A percentile compares a stretch with the other conserved stretches of the same genome.
phyloP scores from a whole-genome alignment of 2,797 vertebrate genomes.

The Acanthurus leucopareius region DNA sequence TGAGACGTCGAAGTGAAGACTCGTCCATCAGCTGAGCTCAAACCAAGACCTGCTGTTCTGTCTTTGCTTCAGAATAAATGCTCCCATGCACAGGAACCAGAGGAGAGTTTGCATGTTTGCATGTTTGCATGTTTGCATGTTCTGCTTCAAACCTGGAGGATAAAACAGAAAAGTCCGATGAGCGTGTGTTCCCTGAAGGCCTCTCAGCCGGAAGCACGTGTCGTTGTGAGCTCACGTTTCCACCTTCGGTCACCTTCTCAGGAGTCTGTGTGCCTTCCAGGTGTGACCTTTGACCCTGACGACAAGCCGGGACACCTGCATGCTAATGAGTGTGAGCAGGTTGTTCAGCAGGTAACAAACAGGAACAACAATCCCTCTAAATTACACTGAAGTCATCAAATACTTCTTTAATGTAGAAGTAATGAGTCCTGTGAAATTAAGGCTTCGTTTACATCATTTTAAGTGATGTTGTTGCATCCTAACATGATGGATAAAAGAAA shows the following conservation, averaged over 20 bases:
- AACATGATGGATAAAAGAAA: no score
- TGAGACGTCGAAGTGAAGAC: conserved; percentile 3
- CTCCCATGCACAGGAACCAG: no score
- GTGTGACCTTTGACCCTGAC: background rate
- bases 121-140: no score
- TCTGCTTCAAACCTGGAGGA: background rate
- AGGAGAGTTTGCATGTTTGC: no score
- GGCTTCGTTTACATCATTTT: no score
- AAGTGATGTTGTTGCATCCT: no score
- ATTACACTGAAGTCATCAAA: no score
- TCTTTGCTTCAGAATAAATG: background rate
- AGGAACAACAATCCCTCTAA: no score
- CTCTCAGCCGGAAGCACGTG: background rate
- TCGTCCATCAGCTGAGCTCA: background rate
- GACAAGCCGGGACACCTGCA: background rate
- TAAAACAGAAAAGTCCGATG: no score
- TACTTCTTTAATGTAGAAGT: no score
- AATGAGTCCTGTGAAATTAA: no score
- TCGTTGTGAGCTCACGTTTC: background rate
- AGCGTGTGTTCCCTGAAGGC: background rate
- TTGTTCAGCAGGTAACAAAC: background rate
- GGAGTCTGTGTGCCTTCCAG: background rate
- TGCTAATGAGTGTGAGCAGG: background rate
- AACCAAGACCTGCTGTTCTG: no score
- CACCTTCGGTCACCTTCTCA: background rate